Evolutionary conservation across 2,888 invertebrate genomes (phyloP).

Genomic region (Malthinus flaveolus): DNA sequence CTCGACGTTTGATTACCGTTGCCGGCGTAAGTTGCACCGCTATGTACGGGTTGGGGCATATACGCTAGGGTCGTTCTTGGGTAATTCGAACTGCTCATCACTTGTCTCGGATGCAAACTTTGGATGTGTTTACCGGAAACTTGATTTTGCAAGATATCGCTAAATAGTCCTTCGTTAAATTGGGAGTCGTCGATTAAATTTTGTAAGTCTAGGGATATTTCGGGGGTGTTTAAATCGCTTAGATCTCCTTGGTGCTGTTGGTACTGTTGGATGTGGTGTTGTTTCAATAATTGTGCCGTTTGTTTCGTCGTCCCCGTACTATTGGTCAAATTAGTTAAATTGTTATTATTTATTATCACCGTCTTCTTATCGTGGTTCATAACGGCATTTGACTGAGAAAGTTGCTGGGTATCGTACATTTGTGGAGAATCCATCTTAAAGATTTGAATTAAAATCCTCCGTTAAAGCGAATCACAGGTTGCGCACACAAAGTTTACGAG

Average conservation of each 20-base stretch:
- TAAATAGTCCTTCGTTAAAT: constrained; percentile 84
- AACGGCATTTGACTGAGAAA: constrained; percentile 56
- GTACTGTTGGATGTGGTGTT: constrained; percentile 72
- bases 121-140: constrained; percentile 54
- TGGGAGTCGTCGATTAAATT: constrained; percentile 89
- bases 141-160: constrained; percentile 72
- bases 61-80: constrained; percentile 80
- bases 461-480: constrained; percentile 3
- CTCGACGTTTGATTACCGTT: constrained; percentile 47
- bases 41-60: constrained; percentile 92
- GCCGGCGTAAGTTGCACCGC: constrained; percentile 65
- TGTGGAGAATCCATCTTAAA: constrained; percentile 77
- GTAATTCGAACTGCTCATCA: constrained; percentile 53
- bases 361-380: constrained; percentile 62
- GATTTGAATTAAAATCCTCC: constrained; percentile 1
- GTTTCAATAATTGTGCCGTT: constrained; percentile 62
- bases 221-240: constrained; percentile 88
- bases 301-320: constrained; percentile 58
- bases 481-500: background rate
- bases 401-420: constrained; percentile 79
- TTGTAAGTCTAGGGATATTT: constrained; percentile 89
- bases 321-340: constrained; percentile 55
- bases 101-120: constrained; percentile 54
- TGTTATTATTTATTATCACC: constrained; percentile 54
- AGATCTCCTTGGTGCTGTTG: constrained; percentile 72